Conservation (phyloP, 2,888 invertebrate genomes). For the Seladonia tumulorum region DNA sequence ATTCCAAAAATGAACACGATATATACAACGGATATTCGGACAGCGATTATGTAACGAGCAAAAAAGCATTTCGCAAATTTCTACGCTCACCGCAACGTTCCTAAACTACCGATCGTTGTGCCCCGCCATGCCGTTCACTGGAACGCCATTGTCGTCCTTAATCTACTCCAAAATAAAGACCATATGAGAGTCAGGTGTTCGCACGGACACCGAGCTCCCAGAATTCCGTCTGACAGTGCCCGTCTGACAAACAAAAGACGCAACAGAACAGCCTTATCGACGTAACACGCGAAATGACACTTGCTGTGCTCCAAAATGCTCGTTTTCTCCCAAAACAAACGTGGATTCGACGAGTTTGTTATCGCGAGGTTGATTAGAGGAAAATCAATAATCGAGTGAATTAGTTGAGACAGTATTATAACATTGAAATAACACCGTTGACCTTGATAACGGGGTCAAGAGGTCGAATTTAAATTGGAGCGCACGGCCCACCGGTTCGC, state of each 20-base stretch:
- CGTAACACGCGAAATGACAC: background rate
- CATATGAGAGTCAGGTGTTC: background rate
- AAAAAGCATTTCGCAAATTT: constrained; percentile 1
- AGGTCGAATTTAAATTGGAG: background rate
- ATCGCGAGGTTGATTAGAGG: background rate
- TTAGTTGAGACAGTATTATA: background rate
- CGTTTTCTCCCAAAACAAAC: background rate
- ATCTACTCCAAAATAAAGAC: background rate
- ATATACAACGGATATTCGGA: constrained; percentile 38
- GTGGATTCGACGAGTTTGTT: background rate
- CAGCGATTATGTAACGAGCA: constrained; percentile 66
- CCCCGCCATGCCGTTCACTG: background rate
- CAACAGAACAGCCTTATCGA: background rate
- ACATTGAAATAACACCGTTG: constrained; percentile 25
- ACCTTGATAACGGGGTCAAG: constrained; percentile 51
- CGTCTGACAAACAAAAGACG: background rate
- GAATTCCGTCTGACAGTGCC: background rate
- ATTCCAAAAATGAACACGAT: constrained; percentile 36
- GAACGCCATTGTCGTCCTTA: background rate
- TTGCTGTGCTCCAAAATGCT: background rate
- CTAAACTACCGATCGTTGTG: background rate
- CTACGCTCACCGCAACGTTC: background rate
- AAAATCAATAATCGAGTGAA: background rate
- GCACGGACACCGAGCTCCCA: background rate
- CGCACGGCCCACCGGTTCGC: background rate